Percentiles rank a stretch among this genome's conserved stretches.
phyloP scores from a whole-genome alignment of 2,113 vertebrate genomes.

The Ctenomys sociabilis region DNA sequence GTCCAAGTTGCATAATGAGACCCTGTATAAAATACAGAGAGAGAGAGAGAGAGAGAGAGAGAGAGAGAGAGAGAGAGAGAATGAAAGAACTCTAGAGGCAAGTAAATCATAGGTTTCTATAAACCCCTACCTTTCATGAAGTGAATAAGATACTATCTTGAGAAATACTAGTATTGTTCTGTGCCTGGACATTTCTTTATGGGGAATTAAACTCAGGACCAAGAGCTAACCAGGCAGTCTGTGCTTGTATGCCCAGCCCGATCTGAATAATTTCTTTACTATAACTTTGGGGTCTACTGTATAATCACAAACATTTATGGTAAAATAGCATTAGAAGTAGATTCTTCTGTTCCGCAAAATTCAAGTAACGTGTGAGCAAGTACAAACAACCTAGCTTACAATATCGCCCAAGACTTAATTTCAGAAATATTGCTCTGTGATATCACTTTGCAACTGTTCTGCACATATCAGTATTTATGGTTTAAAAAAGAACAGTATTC shows the following conservation, averaged over 20 bases:
- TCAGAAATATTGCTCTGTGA: background rate
- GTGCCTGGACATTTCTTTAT: background rate
- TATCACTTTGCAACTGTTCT: background rate
- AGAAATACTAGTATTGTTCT: background rate
- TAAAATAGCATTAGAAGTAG: background rate
- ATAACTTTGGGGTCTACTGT: background rate
- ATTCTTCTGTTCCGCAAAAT: background rate
- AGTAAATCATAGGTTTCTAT: background rate
- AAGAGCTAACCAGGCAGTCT: too few species aligned
- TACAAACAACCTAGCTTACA: background rate
- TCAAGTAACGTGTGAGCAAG: background rate
- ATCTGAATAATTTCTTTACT: background rate
- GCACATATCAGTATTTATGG: background rate
- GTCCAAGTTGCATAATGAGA: too few species aligned
- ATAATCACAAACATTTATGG: background rate
- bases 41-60: too few species aligned
- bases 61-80: too few species aligned
- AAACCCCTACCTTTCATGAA: background rate
- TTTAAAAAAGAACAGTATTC: background rate
- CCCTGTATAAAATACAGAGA: too few species aligned
- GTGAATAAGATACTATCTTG: background rate
- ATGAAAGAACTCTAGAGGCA: background rate
- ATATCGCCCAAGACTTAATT: background rate
- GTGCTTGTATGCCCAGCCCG: too few species aligned
- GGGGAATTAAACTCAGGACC: too few species aligned